Conservation (phyloP, 2,888 invertebrate genomes). For the Pristionchus fissidentatus region DNA sequence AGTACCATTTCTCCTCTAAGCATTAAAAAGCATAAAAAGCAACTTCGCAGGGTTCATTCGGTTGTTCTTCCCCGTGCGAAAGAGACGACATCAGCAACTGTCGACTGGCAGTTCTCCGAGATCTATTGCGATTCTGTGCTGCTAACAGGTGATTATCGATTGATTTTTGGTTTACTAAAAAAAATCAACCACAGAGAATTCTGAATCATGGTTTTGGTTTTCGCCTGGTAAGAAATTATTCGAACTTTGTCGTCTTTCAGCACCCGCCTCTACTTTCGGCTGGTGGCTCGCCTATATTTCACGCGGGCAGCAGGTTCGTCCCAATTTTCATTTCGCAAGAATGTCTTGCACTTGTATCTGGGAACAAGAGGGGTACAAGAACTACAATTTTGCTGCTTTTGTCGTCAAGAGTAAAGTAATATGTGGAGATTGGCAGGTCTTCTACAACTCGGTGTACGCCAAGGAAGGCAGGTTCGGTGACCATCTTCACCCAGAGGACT, state of each 20-base stretch:
- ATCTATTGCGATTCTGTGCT: slow-evolving; percentile 5
- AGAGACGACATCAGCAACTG: not conserved
- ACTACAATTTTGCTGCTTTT: not conserved
- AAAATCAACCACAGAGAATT: too few species aligned
- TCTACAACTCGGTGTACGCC: not conserved
- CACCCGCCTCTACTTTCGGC: slow-evolving; percentile 17
- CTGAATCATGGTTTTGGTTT: too few species aligned
- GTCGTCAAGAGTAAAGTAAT: too few species aligned
- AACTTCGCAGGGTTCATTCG: not conserved
- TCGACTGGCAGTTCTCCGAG: slow-evolving; percentile 30
- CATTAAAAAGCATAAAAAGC: too few species aligned
- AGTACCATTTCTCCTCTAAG: too few species aligned
- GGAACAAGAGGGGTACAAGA: too few species aligned
- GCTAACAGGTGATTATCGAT: slow-evolving; percentile 29
- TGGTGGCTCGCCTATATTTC: slow-evolving; percentile 32
- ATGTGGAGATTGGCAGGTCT: not conserved
- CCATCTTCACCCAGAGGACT: not conserved
- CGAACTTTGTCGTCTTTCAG: too few species aligned
- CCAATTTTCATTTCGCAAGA: too few species aligned
- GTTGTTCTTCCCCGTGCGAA: slow-evolving; percentile 12
- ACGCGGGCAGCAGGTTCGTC: not conserved
- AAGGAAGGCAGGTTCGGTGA: not conserved
- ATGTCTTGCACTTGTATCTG: too few species aligned
- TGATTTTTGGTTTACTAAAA: too few species aligned
- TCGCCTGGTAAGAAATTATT: too few species aligned